Percentiles rank a stretch among this genome's conserved stretches.
Evolutionary conservation across 2,888 invertebrate species (phyloP).

Genomic region (Latrodectus elegans): DNA sequence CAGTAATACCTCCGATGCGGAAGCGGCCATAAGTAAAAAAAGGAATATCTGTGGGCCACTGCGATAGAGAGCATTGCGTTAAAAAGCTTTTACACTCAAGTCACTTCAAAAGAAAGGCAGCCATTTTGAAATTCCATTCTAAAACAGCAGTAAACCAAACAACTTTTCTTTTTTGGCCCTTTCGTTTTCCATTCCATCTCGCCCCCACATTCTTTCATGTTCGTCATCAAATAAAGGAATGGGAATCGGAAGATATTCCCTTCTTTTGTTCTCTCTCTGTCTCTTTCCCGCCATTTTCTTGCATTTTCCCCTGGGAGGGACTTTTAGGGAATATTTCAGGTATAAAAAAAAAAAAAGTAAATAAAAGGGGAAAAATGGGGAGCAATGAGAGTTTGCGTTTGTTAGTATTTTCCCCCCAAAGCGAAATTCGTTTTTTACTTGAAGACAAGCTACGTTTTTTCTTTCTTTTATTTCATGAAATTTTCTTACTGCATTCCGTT

Average conservation of each 20-base stretch:
- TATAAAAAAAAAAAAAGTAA: background rate
- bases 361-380: background rate
- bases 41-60: slow-evolving; percentile 10
- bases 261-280: background rate
- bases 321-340: slow-evolving; percentile 28
- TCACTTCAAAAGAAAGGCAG: slow-evolving; percentile 23
- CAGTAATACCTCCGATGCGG: slow-evolving; percentile 15
- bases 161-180: background rate
- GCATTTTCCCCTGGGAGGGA: slow-evolving; percentile 31
- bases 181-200: slow-evolving; percentile 13
- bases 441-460: too few species aligned
- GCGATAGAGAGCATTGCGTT: slow-evolving; percentile 18
- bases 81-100: slow-evolving; percentile 43
- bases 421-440: too few species aligned
- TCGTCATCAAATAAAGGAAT: slow-evolving; percentile 56
- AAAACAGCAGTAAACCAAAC: slow-evolving; percentile 37
- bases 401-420: too few species aligned
- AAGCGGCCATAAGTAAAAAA: background rate
- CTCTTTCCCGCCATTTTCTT: slow-evolving; percentile 10
- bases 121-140: slow-evolving; percentile 49
- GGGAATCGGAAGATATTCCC: slow-evolving; percentile 19
- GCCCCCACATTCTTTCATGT: slow-evolving; percentile 32
- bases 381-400: slow-evolving; percentile 33
- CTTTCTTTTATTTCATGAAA: too few species aligned
- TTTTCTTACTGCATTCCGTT: slow-evolving; percentile 8